Conservation (phyloP, 2,113 vertebrate genomes). For the Mesocricetus auratus region DNA sequence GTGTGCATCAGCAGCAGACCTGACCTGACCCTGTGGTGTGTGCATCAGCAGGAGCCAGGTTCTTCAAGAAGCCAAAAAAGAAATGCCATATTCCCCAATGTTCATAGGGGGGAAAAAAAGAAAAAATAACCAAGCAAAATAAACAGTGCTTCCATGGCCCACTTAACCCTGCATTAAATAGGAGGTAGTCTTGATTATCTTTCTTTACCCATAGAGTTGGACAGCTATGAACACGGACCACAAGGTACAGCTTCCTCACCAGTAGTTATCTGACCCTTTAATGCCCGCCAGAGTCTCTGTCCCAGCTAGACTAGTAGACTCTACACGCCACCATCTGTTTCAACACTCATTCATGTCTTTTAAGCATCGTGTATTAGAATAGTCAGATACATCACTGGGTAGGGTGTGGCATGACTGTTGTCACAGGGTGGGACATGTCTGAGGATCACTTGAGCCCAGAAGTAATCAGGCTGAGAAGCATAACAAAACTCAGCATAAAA, state of each 20-base stretch:
- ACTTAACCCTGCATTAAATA: conserved; percentile 44
- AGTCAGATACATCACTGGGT: not conserved
- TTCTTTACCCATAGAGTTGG: not conserved
- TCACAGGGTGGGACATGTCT: not conserved
- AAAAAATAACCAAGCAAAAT: not conserved
- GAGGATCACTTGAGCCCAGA: not conserved
- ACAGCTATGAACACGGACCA: not conserved
- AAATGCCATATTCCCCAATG: conserved; percentile 34
- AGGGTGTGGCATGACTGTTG: not conserved
- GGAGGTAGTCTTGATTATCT: not conserved
- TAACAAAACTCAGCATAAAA: not conserved
- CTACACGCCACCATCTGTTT: not conserved
- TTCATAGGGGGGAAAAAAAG: not conserved
- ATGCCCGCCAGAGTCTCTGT: not conserved
- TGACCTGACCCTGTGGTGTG: not conserved
- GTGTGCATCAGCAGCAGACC: not conserved
- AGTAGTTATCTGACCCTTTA: not conserved
- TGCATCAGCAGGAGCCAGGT: conserved; percentile 33
- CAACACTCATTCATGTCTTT: conserved; percentile 14
- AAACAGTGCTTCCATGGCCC: not conserved
- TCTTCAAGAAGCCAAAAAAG: conserved; percentile 42
- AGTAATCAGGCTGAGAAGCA: not conserved
- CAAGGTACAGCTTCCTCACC: conserved; percentile 19
- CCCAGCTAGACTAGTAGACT: not conserved
- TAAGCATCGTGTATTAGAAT: conserved; percentile 12